Conservation (phyloP, 1,140 invertebrate species). For the Pseudomyrmex flavicornis region DNA sequence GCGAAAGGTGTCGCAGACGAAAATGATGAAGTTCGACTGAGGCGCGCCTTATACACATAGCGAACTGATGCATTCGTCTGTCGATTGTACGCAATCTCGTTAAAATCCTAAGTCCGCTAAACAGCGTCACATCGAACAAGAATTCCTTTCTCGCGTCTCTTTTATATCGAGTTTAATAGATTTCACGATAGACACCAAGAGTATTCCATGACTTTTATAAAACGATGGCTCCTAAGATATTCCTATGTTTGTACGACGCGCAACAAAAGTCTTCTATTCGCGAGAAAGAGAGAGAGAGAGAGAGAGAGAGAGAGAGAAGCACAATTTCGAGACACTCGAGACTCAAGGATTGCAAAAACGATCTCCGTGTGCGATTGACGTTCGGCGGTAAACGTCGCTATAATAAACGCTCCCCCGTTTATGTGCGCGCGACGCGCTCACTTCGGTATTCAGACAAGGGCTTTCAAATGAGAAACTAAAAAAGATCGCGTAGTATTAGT, state of each 20-base stretch:
- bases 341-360: not conserved
- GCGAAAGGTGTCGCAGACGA: constrained; percentile 1
- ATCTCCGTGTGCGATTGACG: not conserved
- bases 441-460: constrained; percentile 27
- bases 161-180: constrained; percentile 15
- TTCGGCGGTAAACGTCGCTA: constrained; percentile 3
- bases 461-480: constrained; percentile 31
- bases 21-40: constrained; percentile 8
- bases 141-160: constrained; percentile 7
- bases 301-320: not conserved
- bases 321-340: constrained; percentile 25
- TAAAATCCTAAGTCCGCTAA: not conserved
- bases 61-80: constrained; percentile 9
- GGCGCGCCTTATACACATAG: not conserved
- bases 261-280: constrained; percentile 33
- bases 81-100: constrained; percentile 26
- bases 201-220: constrained; percentile 42
- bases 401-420: constrained; percentile 19
- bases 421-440: constrained; percentile 11
- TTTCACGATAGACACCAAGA: constrained; percentile 4
- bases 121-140: not conserved
- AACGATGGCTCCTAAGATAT: constrained; percentile 7
- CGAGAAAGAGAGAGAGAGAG: not conserved
- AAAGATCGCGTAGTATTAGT: constrained; percentile 17
- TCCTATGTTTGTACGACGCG: constrained; percentile 28